Evolutionary conservation across 1,140 invertebrate species (phyloP), one percentile per base, ranked within the genome.

Genomic region (Neodiprion virginianus): DNA sequence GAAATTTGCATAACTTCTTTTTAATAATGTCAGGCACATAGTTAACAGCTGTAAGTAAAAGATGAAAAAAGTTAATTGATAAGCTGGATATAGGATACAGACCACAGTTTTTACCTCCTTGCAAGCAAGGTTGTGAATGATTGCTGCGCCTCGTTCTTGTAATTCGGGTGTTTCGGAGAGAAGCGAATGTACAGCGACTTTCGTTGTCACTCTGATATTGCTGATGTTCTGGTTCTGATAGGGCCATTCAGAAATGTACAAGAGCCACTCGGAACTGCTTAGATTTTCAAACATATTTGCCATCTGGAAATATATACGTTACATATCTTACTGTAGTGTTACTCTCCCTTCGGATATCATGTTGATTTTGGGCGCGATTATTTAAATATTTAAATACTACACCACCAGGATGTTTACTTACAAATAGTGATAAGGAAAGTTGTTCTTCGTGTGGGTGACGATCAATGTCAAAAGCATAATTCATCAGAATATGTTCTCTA

Each of bases 31-130:
- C 2, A 40, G 28, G 28, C 28, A 40, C 28, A 40, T 40, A 40
- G 28, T 40, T 40, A 40, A 40, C 28, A 40, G 28, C 28, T 40
- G 28, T 40, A 40, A 40, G 28, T 40, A 40, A 40, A 40, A 40
- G 28, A 4, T 61, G 0, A 61, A 40, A 40, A 40, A 40, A 40
- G 53, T 61, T 61, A 61, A 61, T 61, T 61, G n/a, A 61, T 61
- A 61, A 61, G 53, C 53, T 61, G 4, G 53, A 61, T 61, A 61
- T 12, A 17, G 83, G 91, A 94, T 95, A 94, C 95, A 91, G 93
- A 96, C 96, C 94, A 97, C 96, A 88, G 95, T 96, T 93, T 97
- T 97, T 92, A 96, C 96, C 93, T 98, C 96, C 94, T 97, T 98
- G 90, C 95, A 94, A 79, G 95, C 95, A 73, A 98, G 90, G 86